Evolutionary conservation across 2,797 vertebrate species (phyloP), one percentile per base, ranked within the genome.

Genomic region (Perodicticus potto): DNA sequence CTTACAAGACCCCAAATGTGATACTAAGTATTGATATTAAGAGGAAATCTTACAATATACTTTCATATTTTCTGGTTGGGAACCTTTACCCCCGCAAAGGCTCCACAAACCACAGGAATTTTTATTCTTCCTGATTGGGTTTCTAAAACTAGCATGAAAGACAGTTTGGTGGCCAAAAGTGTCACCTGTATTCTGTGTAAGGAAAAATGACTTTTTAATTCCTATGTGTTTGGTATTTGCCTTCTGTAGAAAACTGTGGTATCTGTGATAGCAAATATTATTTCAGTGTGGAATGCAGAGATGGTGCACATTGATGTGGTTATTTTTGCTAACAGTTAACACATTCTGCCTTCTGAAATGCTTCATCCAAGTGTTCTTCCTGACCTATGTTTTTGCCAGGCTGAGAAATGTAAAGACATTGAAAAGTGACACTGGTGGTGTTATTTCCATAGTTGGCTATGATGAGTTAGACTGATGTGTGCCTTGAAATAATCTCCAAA

Each of bases 11-110:
- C 49, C 97, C 86, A 98, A 98, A 97, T 3, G 23, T 95, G 96
- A 98, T 98, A 95, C 83, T 86, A 74, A 96, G 87, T 97, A 97
- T 98, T 97, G 97, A 96, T 98, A 98, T 84, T 92, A 88, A 95
- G 97, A 98, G 97, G 95, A 98, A 98, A 97, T 43, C 70, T 89
- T 98, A 96, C 74, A 97, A 96, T 95, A 95, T 91, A 78, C 55
- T 98, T 98, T 95, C 93, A 49, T 98, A 98, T 97, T 98, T 98
- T 65, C 94, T 98, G 77, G 73, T 98, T 96, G 98, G 97, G 97
- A 40, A 5, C 40, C 40, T 40, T 40, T 40, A 40, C 40, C 40
- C 40, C 40, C 40, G 4, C 40, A 97, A 98, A 98, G 74, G 57
- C 86, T 97, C 92, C 77, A 65, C 13, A 93, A 91, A 27, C 12